Percentiles rank a stretch among this genome's conserved stretches.
These are phyloP conservation scores for Blastomussa wellsi DNA, from an alignment of 92 coral and sea anemone species.

Conservation along the genomic window DNA sequence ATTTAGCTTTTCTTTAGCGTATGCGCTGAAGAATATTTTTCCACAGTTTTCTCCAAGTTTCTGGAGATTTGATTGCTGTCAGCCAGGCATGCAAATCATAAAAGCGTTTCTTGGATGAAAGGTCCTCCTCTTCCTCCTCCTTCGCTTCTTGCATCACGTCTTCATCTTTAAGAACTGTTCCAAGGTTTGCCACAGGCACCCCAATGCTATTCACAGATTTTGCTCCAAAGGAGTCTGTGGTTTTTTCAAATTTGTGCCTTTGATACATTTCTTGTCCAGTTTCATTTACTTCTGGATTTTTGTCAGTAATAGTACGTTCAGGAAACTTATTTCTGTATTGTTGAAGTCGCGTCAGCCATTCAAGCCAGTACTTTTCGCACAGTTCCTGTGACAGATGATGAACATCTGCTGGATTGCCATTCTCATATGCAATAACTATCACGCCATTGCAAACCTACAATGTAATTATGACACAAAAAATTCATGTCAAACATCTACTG, in stretches of 20 bases:
- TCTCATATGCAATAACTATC: constrained; percentile 83
- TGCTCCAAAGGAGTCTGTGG: constrained; percentile 6
- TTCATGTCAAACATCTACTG: not conserved
- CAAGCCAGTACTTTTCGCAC: constrained; percentile 79
- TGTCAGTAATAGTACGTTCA: not conserved
- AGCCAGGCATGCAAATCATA: not conserved
- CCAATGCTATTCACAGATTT: constrained; percentile 55
- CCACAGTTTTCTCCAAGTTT: constrained; percentile 13
- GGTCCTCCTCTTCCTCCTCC: constrained; percentile 7
- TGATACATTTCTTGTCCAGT: not conserved
- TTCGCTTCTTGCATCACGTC: constrained; percentile 49
- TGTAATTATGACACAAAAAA: not conserved
- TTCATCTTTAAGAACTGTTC: constrained; percentile 64
- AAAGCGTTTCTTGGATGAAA: not conserved
- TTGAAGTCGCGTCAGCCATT: constrained; percentile 83
- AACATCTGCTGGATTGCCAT: constrained; percentile 88
- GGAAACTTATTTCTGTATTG: constrained; percentile 58
- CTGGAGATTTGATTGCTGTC: not conserved
- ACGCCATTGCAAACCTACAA: constrained; percentile 73
- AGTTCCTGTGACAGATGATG: constrained; percentile 68
- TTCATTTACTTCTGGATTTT: not conserved
- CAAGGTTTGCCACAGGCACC: constrained; percentile 53
- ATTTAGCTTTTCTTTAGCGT: not conserved
- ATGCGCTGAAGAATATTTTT: not conserved
- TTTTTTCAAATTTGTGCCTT: not conserved